Evolutionary conservation across 2,888 invertebrate species (phyloP).

Genomic region (Drosophila barbarae): DNA sequence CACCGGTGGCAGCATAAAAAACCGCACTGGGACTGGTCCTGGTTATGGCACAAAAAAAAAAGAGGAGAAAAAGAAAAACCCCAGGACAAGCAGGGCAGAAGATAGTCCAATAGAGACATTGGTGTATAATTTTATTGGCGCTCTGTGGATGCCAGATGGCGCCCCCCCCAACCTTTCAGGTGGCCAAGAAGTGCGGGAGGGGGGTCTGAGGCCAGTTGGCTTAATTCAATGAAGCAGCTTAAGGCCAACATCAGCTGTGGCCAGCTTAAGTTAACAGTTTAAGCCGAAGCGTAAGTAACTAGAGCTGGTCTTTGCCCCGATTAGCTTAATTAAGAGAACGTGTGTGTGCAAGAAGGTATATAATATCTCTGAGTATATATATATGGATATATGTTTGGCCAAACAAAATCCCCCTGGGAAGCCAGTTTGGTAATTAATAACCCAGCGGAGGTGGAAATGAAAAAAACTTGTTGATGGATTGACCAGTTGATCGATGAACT

Average conservation of each 20-base stretch:
- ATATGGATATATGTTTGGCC: conserved; percentile 9
- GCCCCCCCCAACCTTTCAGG: conserved; percentile 23
- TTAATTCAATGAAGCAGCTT: conserved; percentile 65
- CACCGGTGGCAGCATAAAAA: too few species aligned
- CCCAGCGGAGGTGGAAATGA: background rate
- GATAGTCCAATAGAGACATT: conserved; percentile 62
- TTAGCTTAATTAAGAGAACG: conserved; percentile 38
- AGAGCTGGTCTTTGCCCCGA: conserved; percentile 26
- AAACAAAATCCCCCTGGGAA: conserved; percentile 28
- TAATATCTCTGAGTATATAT: background rate
- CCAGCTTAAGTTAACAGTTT: conserved; percentile 40
- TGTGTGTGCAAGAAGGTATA: background rate
- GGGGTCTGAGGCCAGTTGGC: conserved; percentile 41
- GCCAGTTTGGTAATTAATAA: conserved; percentile 14
- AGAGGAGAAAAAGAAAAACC: background rate
- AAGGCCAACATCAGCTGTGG: conserved; percentile 36
- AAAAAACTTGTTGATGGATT: conserved; percentile 32
- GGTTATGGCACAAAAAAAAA: too few species aligned
- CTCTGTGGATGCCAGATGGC: conserved; percentile 66
- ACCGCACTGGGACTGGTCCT: too few species aligned
- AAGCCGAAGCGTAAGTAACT: conserved; percentile 33
- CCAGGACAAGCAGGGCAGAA: conserved; percentile 12
- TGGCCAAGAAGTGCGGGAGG: background rate
- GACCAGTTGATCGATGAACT: conserved; percentile 38
- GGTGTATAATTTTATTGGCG: conserved; percentile 67